These are phyloP conservation scores for Cyclina sinensis DNA, from an alignment of 1,140 invertebrate species.

Conservation along the genomic window DNA sequence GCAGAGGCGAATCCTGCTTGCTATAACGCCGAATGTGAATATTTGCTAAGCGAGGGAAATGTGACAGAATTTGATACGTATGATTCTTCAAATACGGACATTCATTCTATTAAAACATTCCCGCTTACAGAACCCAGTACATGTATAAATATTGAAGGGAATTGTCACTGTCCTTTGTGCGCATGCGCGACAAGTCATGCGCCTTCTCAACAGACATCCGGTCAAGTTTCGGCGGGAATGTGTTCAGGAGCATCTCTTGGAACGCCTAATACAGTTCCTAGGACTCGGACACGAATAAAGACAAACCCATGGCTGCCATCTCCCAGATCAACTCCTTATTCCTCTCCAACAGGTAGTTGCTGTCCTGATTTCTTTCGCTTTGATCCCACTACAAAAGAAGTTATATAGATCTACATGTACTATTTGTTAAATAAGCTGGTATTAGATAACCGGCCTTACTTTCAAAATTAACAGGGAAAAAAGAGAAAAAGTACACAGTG, in stretches of 20 bases:
- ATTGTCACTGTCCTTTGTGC: conserved; percentile 7
- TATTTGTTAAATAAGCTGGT: no score
- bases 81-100: no score
- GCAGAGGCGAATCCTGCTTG: background rate
- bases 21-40: background rate
- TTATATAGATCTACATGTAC: no score
- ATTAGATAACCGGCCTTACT: no score
- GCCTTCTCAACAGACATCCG: no score
- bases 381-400: no score
- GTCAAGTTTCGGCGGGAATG: background rate
- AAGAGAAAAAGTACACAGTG: no score
- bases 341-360: conserved; percentile 50
- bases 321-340: conserved; percentile 73
- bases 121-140: conserved; percentile 26
- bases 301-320: conserved; percentile 93
- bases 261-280: conserved; percentile 63
- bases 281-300: conserved; percentile 90
- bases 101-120: background rate
- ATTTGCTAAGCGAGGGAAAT: background rate
- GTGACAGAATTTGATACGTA: background rate
- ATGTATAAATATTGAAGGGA: conserved; percentile 32
- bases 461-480: no score
- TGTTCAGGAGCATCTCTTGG: background rate
- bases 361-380: no score
- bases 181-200: background rate